phyloP scores from a whole-genome alignment of 2,888 invertebrate species.

The Lordiphosa andalusiaca region DNA sequence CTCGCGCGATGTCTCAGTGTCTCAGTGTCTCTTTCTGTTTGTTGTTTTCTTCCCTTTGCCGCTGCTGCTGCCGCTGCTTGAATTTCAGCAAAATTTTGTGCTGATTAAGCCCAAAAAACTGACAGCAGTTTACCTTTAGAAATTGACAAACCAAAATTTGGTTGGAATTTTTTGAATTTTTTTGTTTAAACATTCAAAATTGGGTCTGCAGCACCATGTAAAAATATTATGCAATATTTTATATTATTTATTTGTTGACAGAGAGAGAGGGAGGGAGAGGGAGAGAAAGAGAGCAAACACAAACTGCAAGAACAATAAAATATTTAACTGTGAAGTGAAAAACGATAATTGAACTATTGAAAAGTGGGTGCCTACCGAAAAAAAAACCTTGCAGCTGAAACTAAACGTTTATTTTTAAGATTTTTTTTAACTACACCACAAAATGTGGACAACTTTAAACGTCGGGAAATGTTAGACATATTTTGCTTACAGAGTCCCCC shows the following conservation, averaged over 20 bases:
- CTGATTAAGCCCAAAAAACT: conserved; percentile 17
- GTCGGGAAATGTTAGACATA: too few relatives aligned
- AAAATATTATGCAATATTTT: conserved; percentile 39
- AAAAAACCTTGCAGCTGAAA: too few relatives aligned
- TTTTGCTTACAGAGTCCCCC: too few relatives aligned
- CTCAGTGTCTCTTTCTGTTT: conserved; percentile 14
- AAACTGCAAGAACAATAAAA: too few relatives aligned
- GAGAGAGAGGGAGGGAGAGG: background rate
- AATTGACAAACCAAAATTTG: conserved; percentile 20
- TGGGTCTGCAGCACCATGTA: conserved; percentile 17
- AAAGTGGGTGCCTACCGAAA: too few relatives aligned
- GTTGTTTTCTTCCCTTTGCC: conserved; percentile 1
- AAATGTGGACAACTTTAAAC: too few relatives aligned
- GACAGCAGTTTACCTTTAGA: background rate
- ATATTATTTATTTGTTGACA: conserved; percentile 4
- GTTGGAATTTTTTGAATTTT: too few relatives aligned
- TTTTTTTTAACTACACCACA: too few relatives aligned
- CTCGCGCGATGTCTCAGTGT: conserved; percentile 6
- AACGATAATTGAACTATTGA: too few relatives aligned
- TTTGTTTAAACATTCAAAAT: background rate
- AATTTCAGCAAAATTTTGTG: conserved; percentile 17
- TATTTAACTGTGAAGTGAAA: too few relatives aligned
- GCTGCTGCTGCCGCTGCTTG: background rate
- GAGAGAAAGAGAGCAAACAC: too few relatives aligned
- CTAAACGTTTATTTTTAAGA: too few relatives aligned